These are phyloP conservation scores for Noctua comes DNA, from an alignment of 2,888 invertebrate species.

Conservation along the genomic window DNA sequence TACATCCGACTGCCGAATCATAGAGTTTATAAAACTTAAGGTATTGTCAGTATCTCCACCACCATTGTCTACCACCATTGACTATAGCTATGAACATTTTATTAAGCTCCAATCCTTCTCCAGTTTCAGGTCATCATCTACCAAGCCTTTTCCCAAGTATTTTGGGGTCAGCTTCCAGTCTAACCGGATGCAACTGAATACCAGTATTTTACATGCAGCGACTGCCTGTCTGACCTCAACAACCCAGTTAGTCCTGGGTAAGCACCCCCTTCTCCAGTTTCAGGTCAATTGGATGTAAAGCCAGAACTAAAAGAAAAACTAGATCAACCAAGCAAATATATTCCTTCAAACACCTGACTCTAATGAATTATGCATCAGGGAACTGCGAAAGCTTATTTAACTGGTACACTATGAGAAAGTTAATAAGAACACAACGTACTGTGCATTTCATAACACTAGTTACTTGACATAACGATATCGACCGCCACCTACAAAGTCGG, in stretches of 20 bases:
- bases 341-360: conserved; percentile 52
- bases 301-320: conserved; percentile 21
- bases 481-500: conserved; percentile 72
- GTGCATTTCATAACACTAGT: conserved; percentile 67
- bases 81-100: too few species aligned
- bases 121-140: too few species aligned
- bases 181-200: too few species aligned
- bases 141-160: too few species aligned
- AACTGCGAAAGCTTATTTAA: conserved; percentile 64
- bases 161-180: too few species aligned
- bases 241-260: too few species aligned
- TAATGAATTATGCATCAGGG: conserved; percentile 64
- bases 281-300: conserved; percentile 4
- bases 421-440: conserved; percentile 53
- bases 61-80: too few species aligned
- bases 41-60: too few species aligned
- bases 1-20: neutral
- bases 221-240: too few species aligned
- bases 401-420: conserved; percentile 63
- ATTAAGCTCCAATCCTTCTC: too few species aligned
- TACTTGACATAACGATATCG: conserved; percentile 68
- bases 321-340: conserved; percentile 32
- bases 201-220: too few species aligned
- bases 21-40: too few species aligned
- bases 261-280: neutral